A percentile compares a stretch with the other conserved stretches of the same genome.
These are phyloP conservation scores for Rhynchotus rufescens DNA, from an alignment of 2,797 vertebrate genomes.

Conservation along the genomic window DNA sequence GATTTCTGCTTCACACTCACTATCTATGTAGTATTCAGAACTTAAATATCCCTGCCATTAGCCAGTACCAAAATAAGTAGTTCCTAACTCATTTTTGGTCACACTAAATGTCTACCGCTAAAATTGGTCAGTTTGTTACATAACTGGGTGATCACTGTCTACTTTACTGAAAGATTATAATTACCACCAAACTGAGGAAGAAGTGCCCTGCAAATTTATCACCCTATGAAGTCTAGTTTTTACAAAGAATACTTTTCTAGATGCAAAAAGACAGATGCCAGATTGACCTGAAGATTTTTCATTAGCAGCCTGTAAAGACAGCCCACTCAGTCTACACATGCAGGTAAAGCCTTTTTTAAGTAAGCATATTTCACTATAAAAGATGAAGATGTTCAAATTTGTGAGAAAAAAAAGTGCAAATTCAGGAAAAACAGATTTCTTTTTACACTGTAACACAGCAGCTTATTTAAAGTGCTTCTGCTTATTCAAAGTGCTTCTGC, in stretches of 20 bases:
- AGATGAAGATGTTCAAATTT: neutral
- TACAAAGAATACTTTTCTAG: neutral
- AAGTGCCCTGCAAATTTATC: neutral
- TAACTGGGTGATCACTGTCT: neutral
- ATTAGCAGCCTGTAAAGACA: neutral
- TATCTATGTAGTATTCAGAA: neutral
- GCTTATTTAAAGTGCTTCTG: neutral
- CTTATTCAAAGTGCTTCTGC: neutral
- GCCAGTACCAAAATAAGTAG: neutral
- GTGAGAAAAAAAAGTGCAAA: neutral
- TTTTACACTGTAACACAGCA: neutral
- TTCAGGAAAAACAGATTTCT: neutral
- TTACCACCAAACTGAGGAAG: neutral
- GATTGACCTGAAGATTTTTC: neutral
- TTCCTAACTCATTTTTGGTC: neutral
- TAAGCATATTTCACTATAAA: neutral
- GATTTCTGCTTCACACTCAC: neutral
- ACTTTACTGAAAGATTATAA: neutral
- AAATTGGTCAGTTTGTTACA: neutral
- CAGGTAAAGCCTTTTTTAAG: neutral
- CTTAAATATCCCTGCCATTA: neutral
- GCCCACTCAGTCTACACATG: accelerated
- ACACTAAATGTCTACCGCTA: neutral
- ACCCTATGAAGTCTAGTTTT: neutral
- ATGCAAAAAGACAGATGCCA: neutral